Evolutionary conservation across 2,888 invertebrate genomes (phyloP).

Genomic region (Microplitis manilae): DNA sequence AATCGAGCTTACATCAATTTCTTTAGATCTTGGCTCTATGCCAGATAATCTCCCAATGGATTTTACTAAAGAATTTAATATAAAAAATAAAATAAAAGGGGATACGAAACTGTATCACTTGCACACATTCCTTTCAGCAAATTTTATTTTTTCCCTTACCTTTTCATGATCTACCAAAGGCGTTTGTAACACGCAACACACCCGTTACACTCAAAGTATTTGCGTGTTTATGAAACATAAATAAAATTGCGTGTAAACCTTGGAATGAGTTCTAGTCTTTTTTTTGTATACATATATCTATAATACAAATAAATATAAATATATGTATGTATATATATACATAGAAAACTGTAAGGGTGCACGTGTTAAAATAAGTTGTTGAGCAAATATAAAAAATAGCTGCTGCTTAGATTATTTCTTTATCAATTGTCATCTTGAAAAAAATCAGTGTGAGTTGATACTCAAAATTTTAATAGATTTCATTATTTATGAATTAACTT

Average conservation of each 20-base stretch:
- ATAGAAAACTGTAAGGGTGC: not conserved
- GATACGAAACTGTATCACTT: not conserved
- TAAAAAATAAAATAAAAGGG: not conserved
- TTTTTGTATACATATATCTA: not conserved
- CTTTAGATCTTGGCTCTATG: not conserved
- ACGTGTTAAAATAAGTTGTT: not conserved
- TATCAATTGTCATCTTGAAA: not conserved
- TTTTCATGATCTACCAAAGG: slow-evolving; percentile 3
- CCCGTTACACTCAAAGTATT: slow-evolving; percentile 6
- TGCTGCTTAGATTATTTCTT: not conserved
- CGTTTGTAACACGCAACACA: slow-evolving; percentile 5
- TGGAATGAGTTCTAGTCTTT: not conserved
- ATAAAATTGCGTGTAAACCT: slow-evolving; percentile 17
- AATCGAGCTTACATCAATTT: not conserved
- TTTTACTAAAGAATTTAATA: not conserved
- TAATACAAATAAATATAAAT: not conserved
- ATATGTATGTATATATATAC: not conserved
- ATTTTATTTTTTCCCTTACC: not conserved
- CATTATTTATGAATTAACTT: too few relatives aligned
- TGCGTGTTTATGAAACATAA: slow-evolving; percentile 8
- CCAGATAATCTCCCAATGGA: not conserved
- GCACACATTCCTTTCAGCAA: not conserved
- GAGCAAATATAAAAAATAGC: not conserved
- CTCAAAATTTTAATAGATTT: too few relatives aligned
- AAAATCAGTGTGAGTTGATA: not conserved